These are phyloP conservation scores for Hydroisotoma schaefferi DNA, from an alignment of 2,888 invertebrate genomes.

Conservation along the genomic window DNA sequence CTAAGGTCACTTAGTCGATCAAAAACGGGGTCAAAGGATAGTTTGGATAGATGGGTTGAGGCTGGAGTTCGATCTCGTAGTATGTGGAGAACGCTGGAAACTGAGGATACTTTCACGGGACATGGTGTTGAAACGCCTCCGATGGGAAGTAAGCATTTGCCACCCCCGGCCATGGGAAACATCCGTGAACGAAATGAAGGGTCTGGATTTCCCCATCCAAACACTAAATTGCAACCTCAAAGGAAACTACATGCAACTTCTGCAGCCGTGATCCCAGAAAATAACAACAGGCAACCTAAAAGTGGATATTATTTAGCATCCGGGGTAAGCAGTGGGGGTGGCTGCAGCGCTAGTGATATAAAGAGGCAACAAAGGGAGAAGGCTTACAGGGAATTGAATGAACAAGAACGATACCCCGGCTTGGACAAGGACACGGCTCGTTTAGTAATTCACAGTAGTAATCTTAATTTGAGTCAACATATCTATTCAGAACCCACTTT, in stretches of 20 bases:
- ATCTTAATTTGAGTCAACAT: constrained; percentile 46
- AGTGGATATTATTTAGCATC: background rate
- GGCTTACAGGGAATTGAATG: constrained; percentile 57
- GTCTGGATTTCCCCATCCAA: constrained; percentile 12
- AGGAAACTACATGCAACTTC: constrained; percentile 12
- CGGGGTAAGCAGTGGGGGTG: background rate
- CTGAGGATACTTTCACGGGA: constrained; percentile 9
- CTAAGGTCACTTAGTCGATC: constrained; percentile 47
- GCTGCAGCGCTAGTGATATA: background rate
- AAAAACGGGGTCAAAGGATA: constrained; percentile 47
- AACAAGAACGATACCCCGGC: constrained; percentile 58
- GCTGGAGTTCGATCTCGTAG: constrained; percentile 45
- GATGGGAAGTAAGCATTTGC: background rate
- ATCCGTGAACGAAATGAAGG: background rate
- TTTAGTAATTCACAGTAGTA: constrained; percentile 48
- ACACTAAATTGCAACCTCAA: constrained; percentile 3
- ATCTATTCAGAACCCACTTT: constrained; percentile 49
- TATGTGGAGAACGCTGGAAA: constrained; percentile 41
- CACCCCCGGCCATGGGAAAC: background rate
- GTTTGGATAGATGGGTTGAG: constrained; percentile 48
- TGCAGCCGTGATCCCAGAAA: constrained; percentile 12
- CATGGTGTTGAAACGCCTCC: background rate
- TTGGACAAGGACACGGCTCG: constrained; percentile 56
- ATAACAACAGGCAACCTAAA: background rate
- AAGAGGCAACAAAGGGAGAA: constrained; percentile 5